Evolutionary conservation across 1,140 invertebrate genomes (phyloP).

Genomic region (Parasteatoda tepidariorum): DNA sequence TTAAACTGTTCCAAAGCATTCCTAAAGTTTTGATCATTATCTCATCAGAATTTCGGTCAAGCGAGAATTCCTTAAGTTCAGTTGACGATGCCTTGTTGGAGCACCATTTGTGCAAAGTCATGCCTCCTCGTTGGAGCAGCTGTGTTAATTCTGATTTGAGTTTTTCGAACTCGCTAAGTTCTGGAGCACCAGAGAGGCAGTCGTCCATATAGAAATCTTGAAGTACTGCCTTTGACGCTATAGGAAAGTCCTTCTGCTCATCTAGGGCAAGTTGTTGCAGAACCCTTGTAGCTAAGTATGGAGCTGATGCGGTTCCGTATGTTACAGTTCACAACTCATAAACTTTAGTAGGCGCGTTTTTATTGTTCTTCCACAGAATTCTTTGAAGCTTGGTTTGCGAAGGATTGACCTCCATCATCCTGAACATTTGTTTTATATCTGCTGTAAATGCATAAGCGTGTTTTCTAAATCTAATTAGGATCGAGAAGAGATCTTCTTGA

Average conservation of each 20-base stretch:
- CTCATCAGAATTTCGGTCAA: background rate
- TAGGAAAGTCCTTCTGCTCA: constrained; percentile 61
- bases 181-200: background rate
- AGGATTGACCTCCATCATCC: constrained; percentile 64
- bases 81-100: background rate
- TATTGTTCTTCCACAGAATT: constrained; percentile 63
- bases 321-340: constrained; percentile 66
- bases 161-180: background rate
- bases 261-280: too few relatives aligned
- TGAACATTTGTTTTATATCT: constrained; percentile 64
- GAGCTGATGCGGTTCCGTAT: constrained; percentile 65
- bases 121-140: background rate
- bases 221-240: background rate
- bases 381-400: constrained; percentile 64
- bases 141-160: background rate
- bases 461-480: constrained; percentile 41
- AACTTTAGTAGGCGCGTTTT: constrained; percentile 52
- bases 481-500: constrained; percentile 11
- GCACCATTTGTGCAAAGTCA: constrained; percentile 5
- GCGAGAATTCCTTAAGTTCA: background rate
- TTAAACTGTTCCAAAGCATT: background rate
- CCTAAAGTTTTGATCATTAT: background rate
- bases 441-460: constrained; percentile 58
- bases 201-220: constrained; percentile 13
- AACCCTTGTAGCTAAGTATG: constrained; percentile 65